A percentile compares a stretch with the other conserved stretches of the same genome.
phyloP scores from a whole-genome alignment of 1,140 invertebrate species.

The Mesaphorura yosii region DNA sequence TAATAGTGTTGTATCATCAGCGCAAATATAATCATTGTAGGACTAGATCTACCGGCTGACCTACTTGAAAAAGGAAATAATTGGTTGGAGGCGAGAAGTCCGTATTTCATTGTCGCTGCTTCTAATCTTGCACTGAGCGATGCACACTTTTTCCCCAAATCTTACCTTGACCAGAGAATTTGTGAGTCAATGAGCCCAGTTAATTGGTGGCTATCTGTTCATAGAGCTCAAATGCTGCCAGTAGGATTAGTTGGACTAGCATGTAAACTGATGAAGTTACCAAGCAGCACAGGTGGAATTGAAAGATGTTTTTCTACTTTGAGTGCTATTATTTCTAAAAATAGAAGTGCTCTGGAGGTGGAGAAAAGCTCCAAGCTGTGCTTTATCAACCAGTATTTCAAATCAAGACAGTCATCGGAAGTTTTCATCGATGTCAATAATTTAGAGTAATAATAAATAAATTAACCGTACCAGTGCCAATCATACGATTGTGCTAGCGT shows the following conservation, averaged over 20 bases:
- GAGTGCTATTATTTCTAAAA: constrained; percentile 1
- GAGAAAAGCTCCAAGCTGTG: constrained; percentile 8
- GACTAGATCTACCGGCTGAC: not conserved
- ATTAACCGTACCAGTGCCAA: no score
- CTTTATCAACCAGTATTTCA: constrained; percentile 8
- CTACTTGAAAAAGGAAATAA: not conserved
- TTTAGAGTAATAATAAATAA: constrained; percentile 2
- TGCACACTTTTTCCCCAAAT: not conserved
- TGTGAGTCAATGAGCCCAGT: not conserved
- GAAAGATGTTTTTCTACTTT: constrained; percentile 14
- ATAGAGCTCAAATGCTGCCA: not conserved
- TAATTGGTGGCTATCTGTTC: not conserved
- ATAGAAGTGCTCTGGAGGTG: constrained; percentile 2
- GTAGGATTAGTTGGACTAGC: not conserved
- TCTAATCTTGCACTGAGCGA: not conserved
- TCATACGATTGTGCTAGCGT: no score
- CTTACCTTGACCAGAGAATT: not conserved
- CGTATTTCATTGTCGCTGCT: constrained; percentile 4
- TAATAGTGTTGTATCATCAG: no score
- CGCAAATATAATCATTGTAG: not conserved
- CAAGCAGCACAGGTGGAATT: constrained; percentile 7
- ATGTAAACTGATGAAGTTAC: constrained; percentile 4
- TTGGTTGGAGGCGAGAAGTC: not conserved
- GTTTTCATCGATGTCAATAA: constrained; percentile 3
- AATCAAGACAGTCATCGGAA: not conserved